phyloP scores from a whole-genome alignment of 92 coral and sea anemone genomes.

The Ricordea florida region DNA sequence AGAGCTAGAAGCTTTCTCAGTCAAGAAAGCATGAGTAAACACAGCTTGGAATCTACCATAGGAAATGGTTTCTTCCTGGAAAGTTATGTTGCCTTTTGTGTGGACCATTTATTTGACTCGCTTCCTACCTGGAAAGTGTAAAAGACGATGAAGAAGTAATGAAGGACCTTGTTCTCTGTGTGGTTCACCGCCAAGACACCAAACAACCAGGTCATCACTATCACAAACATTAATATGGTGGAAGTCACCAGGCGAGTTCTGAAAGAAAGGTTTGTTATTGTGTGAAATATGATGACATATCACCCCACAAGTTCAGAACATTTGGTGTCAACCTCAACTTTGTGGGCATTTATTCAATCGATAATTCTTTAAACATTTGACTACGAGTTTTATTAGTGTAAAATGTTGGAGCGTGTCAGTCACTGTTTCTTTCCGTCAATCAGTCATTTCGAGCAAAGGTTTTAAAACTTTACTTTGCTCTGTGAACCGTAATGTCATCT shows the following conservation, averaged over 20 bases:
- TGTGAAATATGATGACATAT: too few relatives aligned
- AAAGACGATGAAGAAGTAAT: conserved; percentile 80
- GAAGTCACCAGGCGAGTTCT: conserved; percentile 70
- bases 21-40: background rate
- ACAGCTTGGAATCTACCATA: background rate
- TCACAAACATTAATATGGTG: conserved; percentile 53
- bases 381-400: too few relatives aligned
- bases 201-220: conserved; percentile 81
- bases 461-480: conserved; percentile 58
- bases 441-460: background rate
- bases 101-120: background rate
- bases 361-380: background rate
- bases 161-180: conserved; percentile 64
- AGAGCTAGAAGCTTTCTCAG: background rate
- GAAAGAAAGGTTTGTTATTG: background rate
- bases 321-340: too few relatives aligned
- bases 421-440: background rate
- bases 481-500: conserved; percentile 71
- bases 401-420: too few relatives aligned
- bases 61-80: background rate
- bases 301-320: too few relatives aligned
- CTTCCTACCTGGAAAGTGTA: conserved; percentile 75
- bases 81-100: background rate
- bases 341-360: too few relatives aligned
- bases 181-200: conserved; percentile 80